phyloP scores from a whole-genome alignment of 2,797 vertebrate genomes.

The Gadopsis bispinosus region DNA sequence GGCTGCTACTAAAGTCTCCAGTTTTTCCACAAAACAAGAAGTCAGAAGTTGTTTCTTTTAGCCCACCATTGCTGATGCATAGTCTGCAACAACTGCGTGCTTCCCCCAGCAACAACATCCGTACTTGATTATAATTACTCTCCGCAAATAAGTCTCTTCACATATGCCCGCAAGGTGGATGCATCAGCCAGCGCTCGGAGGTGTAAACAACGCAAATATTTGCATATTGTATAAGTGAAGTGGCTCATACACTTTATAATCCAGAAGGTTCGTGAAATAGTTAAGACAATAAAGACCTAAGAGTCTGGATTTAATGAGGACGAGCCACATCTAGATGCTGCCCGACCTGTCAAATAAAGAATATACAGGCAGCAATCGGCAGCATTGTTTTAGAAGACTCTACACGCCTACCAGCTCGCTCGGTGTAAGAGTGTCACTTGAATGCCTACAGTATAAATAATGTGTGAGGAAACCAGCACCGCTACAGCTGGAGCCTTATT shows the following conservation, averaged over 20 bases:
- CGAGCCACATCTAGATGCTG: not conserved
- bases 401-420: conserved; percentile 50
- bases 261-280: not conserved
- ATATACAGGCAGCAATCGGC: conserved; percentile 14
- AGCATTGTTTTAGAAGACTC: conserved; percentile 39
- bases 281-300: not conserved
- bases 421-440: conserved; percentile 62
- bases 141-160: conserved; percentile 24
- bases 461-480: conserved; percentile 50
- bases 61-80: not conserved
- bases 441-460: conserved; percentile 67
- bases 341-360: conserved; percentile 27
- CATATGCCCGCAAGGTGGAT: conserved; percentile 7
- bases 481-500: conserved; percentile 24
- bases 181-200: not conserved
- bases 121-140: conserved; percentile 30
- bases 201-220: conserved; percentile 31
- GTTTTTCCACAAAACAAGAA: not conserved
- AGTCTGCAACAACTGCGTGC: not conserved
- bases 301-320: not conserved
- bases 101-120: conserved; percentile 17
- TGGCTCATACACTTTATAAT: not conserved
- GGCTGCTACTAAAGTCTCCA: not conserved
- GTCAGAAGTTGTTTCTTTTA: not conserved
- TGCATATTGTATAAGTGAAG: conserved; percentile 19